Evolutionary conservation across 2,888 invertebrate species (phyloP), one percentile per base, ranked within the genome.

Genomic region (Agrotis ipsilon): DNA sequence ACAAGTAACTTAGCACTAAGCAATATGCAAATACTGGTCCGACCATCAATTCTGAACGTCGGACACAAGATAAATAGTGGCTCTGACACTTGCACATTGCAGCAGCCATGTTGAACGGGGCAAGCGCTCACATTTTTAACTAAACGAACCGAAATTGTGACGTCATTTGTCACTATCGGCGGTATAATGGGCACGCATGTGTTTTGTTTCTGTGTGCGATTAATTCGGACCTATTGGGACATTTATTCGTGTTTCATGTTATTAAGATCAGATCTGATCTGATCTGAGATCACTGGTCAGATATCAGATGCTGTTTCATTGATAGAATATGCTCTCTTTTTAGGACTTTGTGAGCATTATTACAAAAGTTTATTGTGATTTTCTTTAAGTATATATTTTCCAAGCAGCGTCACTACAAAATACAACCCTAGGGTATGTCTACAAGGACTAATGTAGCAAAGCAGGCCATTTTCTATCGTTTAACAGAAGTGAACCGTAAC

Each of bases 21-120:
- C 87, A 89, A 88, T 90, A 93, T 92, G 92, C 90, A 92, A 93
- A 93, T 92, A 88, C 86, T 88, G 80, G 79, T 80, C 76, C 81
- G 81, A 82, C 79, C 91, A 92, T 92, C 91, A 91, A 92, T 93
- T 91, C 85, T 84, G 80, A 70, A 75, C 82, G 87, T 83, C 88
- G 76, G 82, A 78, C 79, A 82, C 88, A 93, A 93, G 93, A 94
- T 93, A 88, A 92, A 94, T 93, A 90, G 91, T 87, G 84, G 71
- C 77, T 76, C 86, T 87, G 88, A 88, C 90, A 88, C 86, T 86
- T 88, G 88, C 89, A 89, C 87, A 82, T 82, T 89, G 89, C 87
- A 81, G 72, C 75, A 64, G 68, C 73, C 64, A 46, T 72, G 81
- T 75, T 60, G 72, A 72, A 82, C 72, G 45, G 67, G 66, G 71